Evolutionary conservation across 2,113 vertebrate genomes (phyloP).

Genomic region (Anarhynchus alexandrinus): DNA sequence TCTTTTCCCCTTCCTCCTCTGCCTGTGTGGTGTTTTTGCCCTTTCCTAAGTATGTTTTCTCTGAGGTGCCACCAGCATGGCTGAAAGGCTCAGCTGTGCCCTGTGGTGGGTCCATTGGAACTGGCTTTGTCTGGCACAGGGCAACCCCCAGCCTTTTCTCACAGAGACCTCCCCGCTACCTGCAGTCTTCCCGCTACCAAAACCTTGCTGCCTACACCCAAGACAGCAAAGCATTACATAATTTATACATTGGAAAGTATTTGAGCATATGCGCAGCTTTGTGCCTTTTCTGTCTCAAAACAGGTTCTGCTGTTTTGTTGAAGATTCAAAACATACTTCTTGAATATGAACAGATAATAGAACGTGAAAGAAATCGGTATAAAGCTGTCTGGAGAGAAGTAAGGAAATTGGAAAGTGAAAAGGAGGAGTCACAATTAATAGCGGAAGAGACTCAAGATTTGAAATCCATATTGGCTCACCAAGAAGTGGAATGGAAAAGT

Average conservation of each 20-base stretch:
- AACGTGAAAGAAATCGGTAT: not conserved
- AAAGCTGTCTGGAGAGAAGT: not conserved
- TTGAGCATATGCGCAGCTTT: not conserved
- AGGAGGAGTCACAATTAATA: not conserved
- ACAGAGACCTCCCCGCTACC: not conserved
- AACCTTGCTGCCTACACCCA: not conserved
- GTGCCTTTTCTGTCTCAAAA: not conserved
- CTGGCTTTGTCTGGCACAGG: not conserved
- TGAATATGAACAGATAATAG: slow-evolving; percentile 41
- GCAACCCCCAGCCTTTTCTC: not conserved
- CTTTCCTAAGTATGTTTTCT: not conserved
- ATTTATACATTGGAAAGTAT: not conserved
- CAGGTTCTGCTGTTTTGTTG: slow-evolving; percentile 27
- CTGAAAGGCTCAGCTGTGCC: not conserved
- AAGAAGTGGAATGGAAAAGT: slow-evolving; percentile 38
- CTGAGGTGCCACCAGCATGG: not conserved
- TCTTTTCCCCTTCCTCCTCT: not conserved
- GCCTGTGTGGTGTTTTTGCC: not conserved
- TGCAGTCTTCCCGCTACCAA: not conserved
- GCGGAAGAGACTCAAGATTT: not conserved
- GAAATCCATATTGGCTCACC: slow-evolving; percentile 27
- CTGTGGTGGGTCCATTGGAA: not conserved
- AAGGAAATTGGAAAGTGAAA: slow-evolving; percentile 17
- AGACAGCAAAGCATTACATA: not conserved
- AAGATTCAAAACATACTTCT: slow-evolving; percentile 50